These are phyloP conservation scores for Darevskia nairensis DNA, from an alignment of 2,797 vertebrate species.

Conservation along the genomic window DNA sequence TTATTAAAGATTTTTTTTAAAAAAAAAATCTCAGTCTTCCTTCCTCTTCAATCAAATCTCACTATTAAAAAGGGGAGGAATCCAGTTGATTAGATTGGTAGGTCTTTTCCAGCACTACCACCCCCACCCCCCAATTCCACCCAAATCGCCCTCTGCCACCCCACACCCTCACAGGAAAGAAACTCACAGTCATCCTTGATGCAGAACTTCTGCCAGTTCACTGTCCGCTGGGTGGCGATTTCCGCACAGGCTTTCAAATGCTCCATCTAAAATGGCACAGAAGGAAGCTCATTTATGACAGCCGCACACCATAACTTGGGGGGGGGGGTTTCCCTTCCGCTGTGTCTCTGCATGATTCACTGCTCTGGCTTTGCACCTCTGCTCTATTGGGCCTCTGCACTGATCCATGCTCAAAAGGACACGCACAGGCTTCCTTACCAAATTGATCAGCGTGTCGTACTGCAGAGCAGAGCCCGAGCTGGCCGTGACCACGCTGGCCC, in stretches of 20 bases:
- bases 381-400: too few species aligned
- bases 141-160: neutral
- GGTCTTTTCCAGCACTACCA: neutral
- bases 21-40: too few species aligned
- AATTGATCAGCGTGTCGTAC: slow-evolving; percentile 94
- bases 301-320: too few species aligned
- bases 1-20: too few species aligned
- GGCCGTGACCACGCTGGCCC: slow-evolving; percentile 93
- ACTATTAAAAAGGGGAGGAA: accelerated
- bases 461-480: slow-evolving; percentile 96
- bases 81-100: too few species aligned
- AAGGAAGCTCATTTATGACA: neutral
- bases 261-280: slow-evolving; percentile 88
- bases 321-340: too few species aligned
- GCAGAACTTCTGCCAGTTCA: slow-evolving; percentile 99
- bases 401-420: too few species aligned
- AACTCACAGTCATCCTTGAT: slow-evolving; percentile 99
- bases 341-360: neutral
- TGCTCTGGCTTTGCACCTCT: too few species aligned
- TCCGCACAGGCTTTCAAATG: slow-evolving; percentile 98
- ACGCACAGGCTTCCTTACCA: slow-evolving; percentile 79
- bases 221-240: slow-evolving; percentile 94
- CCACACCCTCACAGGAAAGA: neutral
- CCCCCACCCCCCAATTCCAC: too few species aligned
- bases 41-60: neutral